Evolutionary conservation across 2,888 invertebrate species (phyloP), one percentile per base, ranked within the genome.

Genomic region (Drosophila melanosoma): DNA sequence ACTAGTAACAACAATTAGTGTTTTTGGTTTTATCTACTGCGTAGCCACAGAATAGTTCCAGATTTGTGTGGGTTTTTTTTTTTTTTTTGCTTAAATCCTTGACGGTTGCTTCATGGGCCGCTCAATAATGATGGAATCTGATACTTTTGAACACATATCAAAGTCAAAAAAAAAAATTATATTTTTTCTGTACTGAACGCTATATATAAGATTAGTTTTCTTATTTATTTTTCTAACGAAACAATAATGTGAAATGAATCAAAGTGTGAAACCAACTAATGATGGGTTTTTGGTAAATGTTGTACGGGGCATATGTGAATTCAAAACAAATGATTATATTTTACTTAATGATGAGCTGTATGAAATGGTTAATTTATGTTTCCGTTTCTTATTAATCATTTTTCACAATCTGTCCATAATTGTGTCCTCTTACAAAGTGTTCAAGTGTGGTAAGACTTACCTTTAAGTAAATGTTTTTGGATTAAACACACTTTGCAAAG

Each of bases 121-220:
- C 93, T 93, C 91, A 92, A 90, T 90, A 93, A 93, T 93, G 93
- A 92, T 93, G 93, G 93, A 93, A 92, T 92, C 88, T 92, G 91
- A 92, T 92, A 92, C 92, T 90, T 91, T 90, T 89, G 84, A 80
- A 63, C 45, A 62, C 32, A 42, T 20, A 42, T 17, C 11, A 58
- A 75, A 60, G 33, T 74, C 56, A 35, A 54, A 36, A 35, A 60
- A 57, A 57, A 29, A 29, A 29, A 35, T 67, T 57, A 29, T 33
- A 35, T 67, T 57, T 11, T 51, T 63, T 70, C 58, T 63, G 23
- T 48, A 32, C 65, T 80, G 62, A 54, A 36, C 51, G 62, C 65
- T 71, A 69, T 66, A 68, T 26, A 17, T 10, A 40, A 20, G 20
- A 32, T 20, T 38, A n/a, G n/a, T 4, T 38, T 49, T 72, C 38